Base-by-base conservation (phyloP, 2,888 invertebrate genomes). In the Myopa testacea region DNA sequence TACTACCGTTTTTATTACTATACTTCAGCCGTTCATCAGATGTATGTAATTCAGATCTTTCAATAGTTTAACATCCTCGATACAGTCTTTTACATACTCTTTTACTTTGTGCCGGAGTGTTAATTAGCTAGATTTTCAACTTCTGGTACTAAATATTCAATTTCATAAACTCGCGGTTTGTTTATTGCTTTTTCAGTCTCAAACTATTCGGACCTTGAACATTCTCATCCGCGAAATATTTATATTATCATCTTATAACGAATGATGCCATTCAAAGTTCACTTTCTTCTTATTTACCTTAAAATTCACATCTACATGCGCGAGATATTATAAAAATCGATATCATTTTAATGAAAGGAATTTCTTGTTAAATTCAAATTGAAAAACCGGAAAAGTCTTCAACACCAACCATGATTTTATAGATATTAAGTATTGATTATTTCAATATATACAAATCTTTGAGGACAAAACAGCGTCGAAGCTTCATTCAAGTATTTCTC, bases 221-320 rank as follows among this genome's bases (percentile, higher is more conserved):
- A 45, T 45, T 19, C 14, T 69, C 70, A 70, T 26, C 16, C n/a
- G 52, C 52, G 7, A 55, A 55, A n/a, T n/a, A 50, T 50, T 50
- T 55, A 6, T 26, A 7, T 19, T 50, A 26, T 10, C 19, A 45
- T 45, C 19, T 50, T 40, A 16, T 40, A 1, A 14, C 16, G 40
- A 40, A n/a, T 40, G 67, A 67, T 10, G 67, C 40, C 6, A 50
- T 55, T 37, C 10, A 5, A 6, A 19, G 26, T 38, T 26, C 26
- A 26, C 3, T 26, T 34, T 52, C 34, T 70, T n/a, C 14, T 55
- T 78, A 55, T 79, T 79, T 79, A 40, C 71, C 62, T 76, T 76
- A 63, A 73, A 50, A 50, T 79, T 79, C 68, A 76, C 79, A 76
- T 45, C 74, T 74, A 55, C 70, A 37, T 26, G 26, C 76, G 76